Base-by-base conservation (phyloP, 2,888 invertebrate genomes). In the Buathra laborator region DNA sequence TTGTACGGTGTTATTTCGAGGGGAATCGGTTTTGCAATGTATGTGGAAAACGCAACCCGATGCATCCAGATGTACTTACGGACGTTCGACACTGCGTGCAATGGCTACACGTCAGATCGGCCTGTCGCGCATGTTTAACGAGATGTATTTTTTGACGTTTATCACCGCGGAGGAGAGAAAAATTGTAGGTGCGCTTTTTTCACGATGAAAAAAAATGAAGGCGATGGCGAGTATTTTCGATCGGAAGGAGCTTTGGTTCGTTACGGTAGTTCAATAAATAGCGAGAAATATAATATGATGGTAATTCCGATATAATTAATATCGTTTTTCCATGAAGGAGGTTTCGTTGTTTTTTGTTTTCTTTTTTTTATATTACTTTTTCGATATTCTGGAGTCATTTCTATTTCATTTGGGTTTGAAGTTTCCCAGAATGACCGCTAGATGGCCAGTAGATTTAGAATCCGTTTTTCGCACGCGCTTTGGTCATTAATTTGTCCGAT, bases 61-160 rank as follows among this genome's bases (percentile, higher is more conserved):
- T 67, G 66, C 66, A 85, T 82, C 56, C 79, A 79, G 66, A 64
- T 37, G 71, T 78, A 75, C 75, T 79, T 66, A 81, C 71, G 53
- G 75, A 51, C 75, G 84, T 43, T 82, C 82, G 67, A 70, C 53
- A 16, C 53, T 53, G 86, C 24, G 59, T 81, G 83, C 70, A 78
- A 68, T 72, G 37, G 59, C 44, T 37, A 37, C 37, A 67, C 81
- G 71, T 51, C 68, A 43, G 67, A 79, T 86, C 51, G 43, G 85
- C 43, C 29, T 16, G 62, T 10, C 56, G 83, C 70, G 67, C 59
- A 77, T 75, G 66, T 74, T 75, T 48, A 19, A n/a, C 66, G 53
- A 59, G 70, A 32, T 64, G 32, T 9, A 19, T 66, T 29, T 84
- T 79, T 70, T 76, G 79, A 82, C 82, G 85, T 85, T 72, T 37